Conservation (phyloP, 2,797 vertebrate species). For the Aulostomus chinensis region DNA sequence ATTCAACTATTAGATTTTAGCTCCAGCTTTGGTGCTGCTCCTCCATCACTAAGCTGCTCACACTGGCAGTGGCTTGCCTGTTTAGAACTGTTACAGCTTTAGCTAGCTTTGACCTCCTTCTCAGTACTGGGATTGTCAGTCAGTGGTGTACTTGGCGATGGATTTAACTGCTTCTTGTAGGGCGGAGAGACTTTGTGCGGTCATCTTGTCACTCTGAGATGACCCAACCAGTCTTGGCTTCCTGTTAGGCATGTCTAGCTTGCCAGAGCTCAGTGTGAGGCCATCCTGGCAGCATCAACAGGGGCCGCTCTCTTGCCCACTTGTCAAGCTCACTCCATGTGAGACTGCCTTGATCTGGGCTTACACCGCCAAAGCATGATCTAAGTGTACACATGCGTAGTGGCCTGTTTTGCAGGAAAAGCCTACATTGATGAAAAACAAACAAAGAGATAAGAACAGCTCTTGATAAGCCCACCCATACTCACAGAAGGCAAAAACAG, state of each 20-base stretch:
- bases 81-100: slow-evolving; percentile 46
- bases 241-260: slow-evolving; percentile 53
- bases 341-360: slow-evolving; percentile 59
- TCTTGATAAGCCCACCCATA: slow-evolving; percentile 69
- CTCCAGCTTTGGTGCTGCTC: slow-evolving; percentile 36
- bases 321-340: slow-evolving; percentile 70
- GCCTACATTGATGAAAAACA: slow-evolving; percentile 77
- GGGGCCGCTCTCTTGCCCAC: slow-evolving; percentile 53
- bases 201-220: slow-evolving; percentile 61
- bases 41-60: slow-evolving; percentile 53
- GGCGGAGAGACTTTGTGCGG: slow-evolving; percentile 37
- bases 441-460: slow-evolving; percentile 77
- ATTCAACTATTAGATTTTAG: slow-evolving; percentile 55
- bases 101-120: slow-evolving; percentile 57
- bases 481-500: slow-evolving; percentile 54
- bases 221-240: slow-evolving; percentile 60
- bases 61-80: slow-evolving; percentile 24
- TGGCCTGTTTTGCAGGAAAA: slow-evolving; percentile 80
- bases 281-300: slow-evolving; percentile 53
- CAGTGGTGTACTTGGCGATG: slow-evolving; percentile 22
- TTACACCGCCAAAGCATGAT: slow-evolving; percentile 57
- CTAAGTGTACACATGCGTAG: slow-evolving; percentile 66
- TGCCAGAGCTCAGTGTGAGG: slow-evolving; percentile 46
- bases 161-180: slow-evolving; percentile 49
- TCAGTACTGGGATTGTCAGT: slow-evolving; percentile 33